Conservation (phyloP, 2,888 invertebrate species). For the Drosophila fulvimacula region DNA sequence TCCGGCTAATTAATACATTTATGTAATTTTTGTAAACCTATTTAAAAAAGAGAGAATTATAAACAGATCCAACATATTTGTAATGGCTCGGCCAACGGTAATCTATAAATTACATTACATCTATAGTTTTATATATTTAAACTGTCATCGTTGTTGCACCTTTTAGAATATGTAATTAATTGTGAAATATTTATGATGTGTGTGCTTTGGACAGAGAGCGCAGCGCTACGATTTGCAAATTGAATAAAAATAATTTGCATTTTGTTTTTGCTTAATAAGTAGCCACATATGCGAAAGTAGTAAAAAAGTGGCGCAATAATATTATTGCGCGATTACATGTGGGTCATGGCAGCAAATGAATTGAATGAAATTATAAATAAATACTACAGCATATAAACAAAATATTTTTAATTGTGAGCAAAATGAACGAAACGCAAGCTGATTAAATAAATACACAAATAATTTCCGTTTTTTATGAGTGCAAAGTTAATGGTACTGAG, state of each 20-base stretch:
- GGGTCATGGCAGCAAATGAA: constrained; percentile 35
- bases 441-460: constrained; percentile 44
- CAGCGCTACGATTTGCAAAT: constrained; percentile 26
- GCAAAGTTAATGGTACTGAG: neutral
- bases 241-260: constrained; percentile 40
- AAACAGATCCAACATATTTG: constrained; percentile 7
- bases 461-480: neutral
- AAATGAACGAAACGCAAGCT: constrained; percentile 35
- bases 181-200: constrained; percentile 58
- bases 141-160: constrained; percentile 67
- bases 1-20: constrained; percentile 17
- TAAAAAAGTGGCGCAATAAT: neutral
- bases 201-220: constrained; percentile 28
- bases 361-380: constrained; percentile 33
- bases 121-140: constrained; percentile 34
- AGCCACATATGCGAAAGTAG: constrained; percentile 31
- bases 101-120: constrained; percentile 19
- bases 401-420: constrained; percentile 44
- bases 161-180: constrained; percentile 53
- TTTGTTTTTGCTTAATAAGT: constrained; percentile 44
- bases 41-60: neutral
- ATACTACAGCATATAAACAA: constrained; percentile 17
- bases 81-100: constrained; percentile 8
- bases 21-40: constrained; percentile 4
- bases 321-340: constrained; percentile 19